A percentile compares a stretch with the other conserved stretches of the same genome.
These are phyloP conservation scores for Tachysurus fulvidraco DNA, from an alignment of 2,113 vertebrate genomes.

Conservation along the genomic window DNA sequence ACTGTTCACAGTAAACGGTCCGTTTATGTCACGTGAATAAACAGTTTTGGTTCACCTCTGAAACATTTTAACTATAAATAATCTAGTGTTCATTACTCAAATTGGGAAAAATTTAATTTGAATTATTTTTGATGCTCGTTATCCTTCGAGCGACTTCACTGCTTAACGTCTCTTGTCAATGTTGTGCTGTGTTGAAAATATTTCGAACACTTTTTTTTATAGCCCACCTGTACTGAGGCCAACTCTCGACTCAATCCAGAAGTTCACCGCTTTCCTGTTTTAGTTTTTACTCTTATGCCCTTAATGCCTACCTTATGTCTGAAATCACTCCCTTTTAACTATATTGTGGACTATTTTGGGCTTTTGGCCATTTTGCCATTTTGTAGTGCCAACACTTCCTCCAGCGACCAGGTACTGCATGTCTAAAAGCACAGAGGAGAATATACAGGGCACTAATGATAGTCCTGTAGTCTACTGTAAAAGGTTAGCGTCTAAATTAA, in stretches of 20 bases:
- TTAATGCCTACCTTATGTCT: constrained; percentile 11
- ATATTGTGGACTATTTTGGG: constrained; percentile 20
- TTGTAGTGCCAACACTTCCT: constrained; percentile 17
- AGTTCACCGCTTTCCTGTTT: neutral
- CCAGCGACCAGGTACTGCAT: neutral
- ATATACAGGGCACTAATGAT: constrained; percentile 9
- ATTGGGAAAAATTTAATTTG: neutral
- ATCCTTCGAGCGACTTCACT: neutral
- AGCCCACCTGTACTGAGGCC: neutral
- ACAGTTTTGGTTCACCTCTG: neutral
- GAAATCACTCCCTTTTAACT: constrained; percentile 28
- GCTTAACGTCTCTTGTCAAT: neutral
- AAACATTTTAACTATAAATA: neutral
- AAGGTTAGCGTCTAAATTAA: neutral
- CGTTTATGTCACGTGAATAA: neutral
- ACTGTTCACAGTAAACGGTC: neutral
- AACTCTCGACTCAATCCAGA: neutral
- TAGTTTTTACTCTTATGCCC: constrained; percentile 1
- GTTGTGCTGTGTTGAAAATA: constrained; percentile 6
- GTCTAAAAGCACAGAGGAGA: constrained; percentile 16
- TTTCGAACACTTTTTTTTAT: constrained; percentile 13
- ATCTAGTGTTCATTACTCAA: neutral
- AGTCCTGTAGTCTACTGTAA: neutral
- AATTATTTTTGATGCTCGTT: neutral
- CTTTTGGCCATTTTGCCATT: neutral